phyloP scores from a whole-genome alignment of 2,113 vertebrate genomes.

The Hyaena hyaena region DNA sequence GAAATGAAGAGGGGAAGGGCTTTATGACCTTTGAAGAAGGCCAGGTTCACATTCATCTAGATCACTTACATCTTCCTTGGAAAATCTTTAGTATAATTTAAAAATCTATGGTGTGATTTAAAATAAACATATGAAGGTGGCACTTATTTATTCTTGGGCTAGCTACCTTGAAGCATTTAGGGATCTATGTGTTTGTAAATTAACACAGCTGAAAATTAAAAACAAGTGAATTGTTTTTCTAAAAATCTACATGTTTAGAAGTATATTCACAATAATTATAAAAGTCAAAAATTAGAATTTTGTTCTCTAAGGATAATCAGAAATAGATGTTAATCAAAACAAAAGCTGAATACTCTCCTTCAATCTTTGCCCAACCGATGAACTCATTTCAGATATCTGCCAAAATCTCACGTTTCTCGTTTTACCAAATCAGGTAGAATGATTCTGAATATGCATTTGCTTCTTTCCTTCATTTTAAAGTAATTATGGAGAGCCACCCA shows the following conservation, averaged over 20 bases:
- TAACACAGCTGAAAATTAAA: constrained; percentile 61
- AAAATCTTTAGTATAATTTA: not conserved
- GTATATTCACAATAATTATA: constrained; percentile 63
- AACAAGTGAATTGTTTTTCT: constrained; percentile 58
- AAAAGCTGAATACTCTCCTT: constrained; percentile 37
- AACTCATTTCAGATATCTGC: constrained; percentile 31
- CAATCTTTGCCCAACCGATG: not conserved
- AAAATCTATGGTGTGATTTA: constrained; percentile 30
- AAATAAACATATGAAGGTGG: constrained; percentile 48
- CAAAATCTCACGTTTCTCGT: constrained; percentile 34
- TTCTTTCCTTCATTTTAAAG: constrained; percentile 24
- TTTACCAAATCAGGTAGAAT: constrained; percentile 26
- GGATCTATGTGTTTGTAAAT: constrained; percentile 53
- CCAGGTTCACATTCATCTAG: not conserved
- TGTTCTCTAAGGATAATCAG: constrained; percentile 12
- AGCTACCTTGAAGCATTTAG: constrained; percentile 39
- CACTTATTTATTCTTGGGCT: constrained; percentile 37
- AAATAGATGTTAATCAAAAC: constrained; percentile 22
- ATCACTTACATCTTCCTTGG: not conserved
- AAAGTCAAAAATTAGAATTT: constrained; percentile 60
- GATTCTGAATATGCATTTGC: not conserved
- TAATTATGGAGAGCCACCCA: not conserved
- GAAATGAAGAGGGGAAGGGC: not conserved
- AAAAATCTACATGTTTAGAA: constrained; percentile 58
- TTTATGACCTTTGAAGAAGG: not conserved